A percentile compares a stretch with the other conserved stretches of the same genome.
Evolutionary conservation across 2,888 invertebrate genomes (phyloP).

Genomic region (Stomorhina lunata): DNA sequence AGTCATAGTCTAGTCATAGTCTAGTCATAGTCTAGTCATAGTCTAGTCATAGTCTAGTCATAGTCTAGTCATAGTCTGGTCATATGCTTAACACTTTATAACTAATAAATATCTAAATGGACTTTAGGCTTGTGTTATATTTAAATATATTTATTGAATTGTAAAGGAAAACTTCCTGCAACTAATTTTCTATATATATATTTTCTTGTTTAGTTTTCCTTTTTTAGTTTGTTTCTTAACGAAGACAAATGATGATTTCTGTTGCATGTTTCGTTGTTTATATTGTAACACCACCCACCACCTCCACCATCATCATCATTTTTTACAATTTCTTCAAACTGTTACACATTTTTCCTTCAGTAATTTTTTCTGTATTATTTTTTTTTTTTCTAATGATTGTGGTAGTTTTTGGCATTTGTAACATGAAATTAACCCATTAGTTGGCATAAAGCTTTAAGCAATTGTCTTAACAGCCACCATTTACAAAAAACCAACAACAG

Average conservation of each 20-base stretch:
- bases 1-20: too few species aligned
- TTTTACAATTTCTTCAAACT: constrained; percentile 12
- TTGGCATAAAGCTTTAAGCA: constrained; percentile 38
- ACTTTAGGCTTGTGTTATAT: neutral
- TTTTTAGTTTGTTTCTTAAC: constrained; percentile 9
- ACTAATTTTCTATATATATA: constrained; percentile 1
- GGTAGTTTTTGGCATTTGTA: constrained; percentile 43
- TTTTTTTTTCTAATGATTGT: constrained; percentile 27
- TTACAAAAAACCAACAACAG: too few species aligned
- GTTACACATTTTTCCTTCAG: neutral
- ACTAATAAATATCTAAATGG: neutral
- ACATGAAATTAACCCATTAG: constrained; percentile 68
- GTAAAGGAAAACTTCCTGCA: constrained; percentile 1
- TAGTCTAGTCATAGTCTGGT: too few species aligned
- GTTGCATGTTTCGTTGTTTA: constrained; percentile 22
- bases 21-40: too few species aligned
- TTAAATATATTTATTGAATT: neutral
- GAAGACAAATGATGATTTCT: constrained; percentile 45
- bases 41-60: too few species aligned
- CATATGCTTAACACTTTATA: too few species aligned
- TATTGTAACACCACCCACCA: neutral
- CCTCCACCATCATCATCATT: neutral
- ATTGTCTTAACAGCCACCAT: constrained; percentile 49
- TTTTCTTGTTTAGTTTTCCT: neutral
- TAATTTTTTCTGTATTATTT: neutral